These are phyloP conservation scores for Autographa pulchrina DNA, from an alignment of 2,888 invertebrate species.

Conservation along the genomic window DNA sequence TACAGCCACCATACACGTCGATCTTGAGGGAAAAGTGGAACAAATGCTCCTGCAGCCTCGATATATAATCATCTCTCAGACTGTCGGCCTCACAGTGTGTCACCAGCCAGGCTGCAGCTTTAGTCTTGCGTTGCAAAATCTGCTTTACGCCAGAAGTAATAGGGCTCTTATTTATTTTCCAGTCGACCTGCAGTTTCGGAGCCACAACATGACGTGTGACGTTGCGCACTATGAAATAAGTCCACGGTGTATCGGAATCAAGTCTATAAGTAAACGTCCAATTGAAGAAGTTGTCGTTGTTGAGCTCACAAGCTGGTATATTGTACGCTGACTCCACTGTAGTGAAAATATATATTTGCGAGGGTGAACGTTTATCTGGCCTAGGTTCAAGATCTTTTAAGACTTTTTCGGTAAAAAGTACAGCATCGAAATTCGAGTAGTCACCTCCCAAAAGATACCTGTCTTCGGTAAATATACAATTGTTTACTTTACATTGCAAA, in stretches of 20 bases:
- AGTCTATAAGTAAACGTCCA: constrained; percentile 77
- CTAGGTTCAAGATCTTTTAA: constrained; percentile 44
- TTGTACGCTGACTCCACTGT: constrained; percentile 67
- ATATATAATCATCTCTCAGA: constrained; percentile 67
- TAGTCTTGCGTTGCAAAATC: constrained; percentile 67
- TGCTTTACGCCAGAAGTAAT: constrained; percentile 57
- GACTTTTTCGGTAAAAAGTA: constrained; percentile 65
- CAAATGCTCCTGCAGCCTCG: constrained; percentile 72
- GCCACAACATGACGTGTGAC: constrained; percentile 64
- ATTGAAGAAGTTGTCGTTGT: constrained; percentile 74
- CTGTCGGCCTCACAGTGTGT: constrained; percentile 67
- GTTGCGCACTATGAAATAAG: constrained; percentile 71
- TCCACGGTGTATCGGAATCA: constrained; percentile 75
- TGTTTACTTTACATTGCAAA: constrained; percentile 60
- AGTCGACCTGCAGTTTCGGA: constrained; percentile 63
- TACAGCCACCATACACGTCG: constrained; percentile 72
- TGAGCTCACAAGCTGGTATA: constrained; percentile 70
- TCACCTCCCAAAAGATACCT: constrained; percentile 58
- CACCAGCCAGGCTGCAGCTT: constrained; percentile 74
- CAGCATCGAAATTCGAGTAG: constrained; percentile 66
- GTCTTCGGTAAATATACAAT: constrained; percentile 68
- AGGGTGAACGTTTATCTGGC: constrained; percentile 55
- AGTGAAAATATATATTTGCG: constrained; percentile 71
- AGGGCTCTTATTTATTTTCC: constrained; percentile 54
- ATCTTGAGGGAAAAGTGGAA: constrained; percentile 68